Evolutionary conservation across 2,113 vertebrate genomes (phyloP).

Genomic region (Anarhynchus alexandrinus): DNA sequence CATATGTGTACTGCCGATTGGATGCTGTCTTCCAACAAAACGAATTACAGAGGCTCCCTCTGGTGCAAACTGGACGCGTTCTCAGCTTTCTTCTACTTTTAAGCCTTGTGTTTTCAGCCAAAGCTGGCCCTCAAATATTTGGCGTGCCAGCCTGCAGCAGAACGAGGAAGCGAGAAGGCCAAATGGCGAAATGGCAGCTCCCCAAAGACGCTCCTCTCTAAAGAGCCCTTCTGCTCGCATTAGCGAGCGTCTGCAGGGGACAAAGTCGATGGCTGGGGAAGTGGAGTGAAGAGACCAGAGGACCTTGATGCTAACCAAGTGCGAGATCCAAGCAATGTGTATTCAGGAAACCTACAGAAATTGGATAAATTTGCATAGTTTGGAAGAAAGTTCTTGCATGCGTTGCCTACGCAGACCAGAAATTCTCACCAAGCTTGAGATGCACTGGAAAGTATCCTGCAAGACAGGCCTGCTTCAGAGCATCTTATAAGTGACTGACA

Average conservation of each 20-base stretch:
- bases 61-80: neutral
- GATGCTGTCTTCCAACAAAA: neutral
- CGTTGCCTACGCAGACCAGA: neutral
- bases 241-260: neutral
- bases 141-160: neutral
- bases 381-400: neutral
- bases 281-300: neutral
- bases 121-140: neutral
- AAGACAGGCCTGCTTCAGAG: neutral
- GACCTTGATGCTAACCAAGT: neutral
- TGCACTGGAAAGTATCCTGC: neutral
- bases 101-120: neutral
- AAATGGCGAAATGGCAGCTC: conserved; percentile 32
- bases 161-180: neutral
- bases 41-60: conserved; percentile 9
- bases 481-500: neutral
- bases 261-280: neutral
- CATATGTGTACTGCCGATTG: neutral
- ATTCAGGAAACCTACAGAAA: neutral
- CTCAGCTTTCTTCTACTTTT: conserved; percentile 27
- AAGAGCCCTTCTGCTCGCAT: conserved; percentile 4
- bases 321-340: neutral
- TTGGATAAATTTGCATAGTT: neutral
- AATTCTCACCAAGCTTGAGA: neutral
- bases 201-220: neutral